A percentile compares a stretch with the other conserved stretches of the same genome.
phyloP scores from a whole-genome alignment of 2,113 vertebrate genomes.

The Tichodroma muraria region DNA sequence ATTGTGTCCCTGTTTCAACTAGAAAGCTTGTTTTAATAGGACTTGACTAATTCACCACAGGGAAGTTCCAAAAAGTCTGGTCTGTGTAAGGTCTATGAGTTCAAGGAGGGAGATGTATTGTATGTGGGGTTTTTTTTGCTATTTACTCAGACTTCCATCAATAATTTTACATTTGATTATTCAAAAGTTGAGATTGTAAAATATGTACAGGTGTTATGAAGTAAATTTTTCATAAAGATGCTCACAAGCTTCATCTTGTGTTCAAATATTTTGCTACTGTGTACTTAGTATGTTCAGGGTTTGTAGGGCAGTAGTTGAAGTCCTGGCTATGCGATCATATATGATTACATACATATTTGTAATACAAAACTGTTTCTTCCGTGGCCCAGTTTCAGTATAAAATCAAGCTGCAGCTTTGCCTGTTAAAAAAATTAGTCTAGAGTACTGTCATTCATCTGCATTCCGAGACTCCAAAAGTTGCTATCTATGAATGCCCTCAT shows the following conservation, averaged over 20 bases:
- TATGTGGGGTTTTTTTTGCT: neutral
- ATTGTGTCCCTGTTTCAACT: neutral
- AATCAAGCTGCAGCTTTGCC: neutral
- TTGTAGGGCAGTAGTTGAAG: neutral
- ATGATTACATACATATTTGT: neutral
- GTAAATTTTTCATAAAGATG: neutral
- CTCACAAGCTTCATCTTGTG: neutral
- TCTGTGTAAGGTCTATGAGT: neutral
- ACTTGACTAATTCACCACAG: neutral
- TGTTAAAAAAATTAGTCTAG: neutral
- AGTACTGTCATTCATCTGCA: neutral
- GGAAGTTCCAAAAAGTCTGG: neutral
- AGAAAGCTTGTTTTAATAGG: neutral
- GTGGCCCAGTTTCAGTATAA: neutral
- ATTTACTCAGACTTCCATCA: neutral
- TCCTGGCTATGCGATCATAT: fast-evolving
- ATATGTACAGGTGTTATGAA: neutral
- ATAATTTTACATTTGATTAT: neutral
- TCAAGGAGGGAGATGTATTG: neutral
- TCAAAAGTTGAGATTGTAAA: neutral
- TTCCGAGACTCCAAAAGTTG: neutral
- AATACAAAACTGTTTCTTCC: neutral
- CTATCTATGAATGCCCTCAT: neutral
- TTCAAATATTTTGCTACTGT: neutral
- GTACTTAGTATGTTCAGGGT: neutral